Base-by-base conservation (phyloP, 1,140 invertebrate genomes). In the Elymnias hypermnestra region DNA sequence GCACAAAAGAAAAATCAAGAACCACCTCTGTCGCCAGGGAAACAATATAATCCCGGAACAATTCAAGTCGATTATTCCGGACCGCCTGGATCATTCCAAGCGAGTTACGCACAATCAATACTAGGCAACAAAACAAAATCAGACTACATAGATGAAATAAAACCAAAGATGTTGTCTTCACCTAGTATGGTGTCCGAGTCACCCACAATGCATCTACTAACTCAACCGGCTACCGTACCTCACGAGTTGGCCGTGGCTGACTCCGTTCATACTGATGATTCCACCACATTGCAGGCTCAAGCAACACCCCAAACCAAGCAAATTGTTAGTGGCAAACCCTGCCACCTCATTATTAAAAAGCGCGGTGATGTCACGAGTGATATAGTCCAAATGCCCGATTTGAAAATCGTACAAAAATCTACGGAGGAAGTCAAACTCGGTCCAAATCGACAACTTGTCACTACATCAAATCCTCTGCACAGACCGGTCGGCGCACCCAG, bases 381-480 rank as follows among this genome's bases (percentile, higher is more conserved):
- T 31, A 87, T 85, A 72, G 63, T 82, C 63, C 76, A 77, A 65
- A 74, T 81, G 54, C 67, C 71, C 2, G 83, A 84, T 36, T 58
- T 82, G 14, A 86, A 86, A 69, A 64, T 87, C 21, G 50, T 87
- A 60, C 81, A 86, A 37, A 87, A 87, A 50, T 66, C 81, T 0
- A 31, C 65, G 0, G 84, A 87, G 7, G 68, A 63, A 8, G 61
- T 21, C 19, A 87, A 87, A 61, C 53, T 86, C 9, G 49, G 86
- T 8, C 68, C 82, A 9, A 87, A 75, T 64, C 49, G 82, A 14
- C 84, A 77, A 60, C 62, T 86, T 5, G 67, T 86, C 1, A 71
- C 82, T 0, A 64, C 81, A 2, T 60, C 78, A 0, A 72, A 59
- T 53, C 63, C 76, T 2, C 41, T 72, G 2, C 82, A 75, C 25